Base-by-base conservation (phyloP, 2,797 vertebrate species). In the Heteromormyrus szaboi region DNA sequence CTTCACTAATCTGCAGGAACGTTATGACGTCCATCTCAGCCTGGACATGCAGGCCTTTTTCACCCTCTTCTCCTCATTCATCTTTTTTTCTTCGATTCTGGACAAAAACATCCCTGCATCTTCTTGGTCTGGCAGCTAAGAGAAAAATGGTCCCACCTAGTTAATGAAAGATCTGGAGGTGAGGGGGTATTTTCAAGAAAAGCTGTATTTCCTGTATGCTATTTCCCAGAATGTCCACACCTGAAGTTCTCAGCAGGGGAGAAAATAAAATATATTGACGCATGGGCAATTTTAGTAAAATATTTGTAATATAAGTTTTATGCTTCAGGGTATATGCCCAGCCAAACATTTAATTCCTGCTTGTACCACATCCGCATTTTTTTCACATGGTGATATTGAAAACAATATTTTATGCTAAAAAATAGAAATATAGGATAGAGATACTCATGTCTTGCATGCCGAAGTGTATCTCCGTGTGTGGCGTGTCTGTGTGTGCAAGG, bases 381-480 rank as follows among this genome's bases (percentile, higher is more conserved):
- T 65, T 33, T 2, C 65, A 68, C 65, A 33, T 68, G 25, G 25
- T 9, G 3, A 33, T 33, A 68, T 33, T 44, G 44, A 79, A 79
- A 37, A 44, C 4, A 1, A 76, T 17, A 41, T 41, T 79, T 41
- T 17, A 79, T 79, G 37, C 37, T 17, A 79, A 44, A 37, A 41
- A 37, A 79, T 2, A 17, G 5, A 79, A 19, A 79, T 79, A 17
- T 7, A 41, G 17, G 4, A 44, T 41, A 68, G 33, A 79, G 72
- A 44, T 79, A 33, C 17, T 79, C 6, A 19, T 79, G 72, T 79
- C 14, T 37, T 41, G 19, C 37, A 83, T 19, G 19, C 0, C 93
- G 90, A 94, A 96, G 93, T 93, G 90, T 93, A 87, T 89, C 62
- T 87, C 89, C 90, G 17, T 83, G 44, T 84, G 44, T 50, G 81